Evolutionary conservation across 92 coral and sea anemone genomes (phyloP).

Genomic region (Umimayanthus chanpuru): DNA sequence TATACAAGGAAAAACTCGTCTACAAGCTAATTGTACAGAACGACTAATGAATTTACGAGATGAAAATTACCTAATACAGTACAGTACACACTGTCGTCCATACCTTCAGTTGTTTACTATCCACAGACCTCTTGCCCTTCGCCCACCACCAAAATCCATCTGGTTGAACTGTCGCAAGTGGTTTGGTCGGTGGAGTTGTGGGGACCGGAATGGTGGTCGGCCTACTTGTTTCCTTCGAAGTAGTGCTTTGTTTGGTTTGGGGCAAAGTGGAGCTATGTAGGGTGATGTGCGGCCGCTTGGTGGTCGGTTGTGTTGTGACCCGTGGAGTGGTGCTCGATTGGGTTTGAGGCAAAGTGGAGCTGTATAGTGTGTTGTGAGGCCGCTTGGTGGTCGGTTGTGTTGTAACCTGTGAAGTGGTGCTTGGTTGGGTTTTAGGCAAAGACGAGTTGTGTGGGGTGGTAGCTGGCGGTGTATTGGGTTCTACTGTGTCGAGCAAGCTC

Average conservation of each 20-base stretch:
- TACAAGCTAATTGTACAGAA: too few species aligned
- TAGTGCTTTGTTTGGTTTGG: not conserved
- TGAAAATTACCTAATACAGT: too few species aligned
- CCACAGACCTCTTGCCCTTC: not conserved
- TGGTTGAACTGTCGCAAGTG: not conserved
- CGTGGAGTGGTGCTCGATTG: not conserved
- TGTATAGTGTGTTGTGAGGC: not conserved
- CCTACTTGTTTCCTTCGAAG: not conserved
- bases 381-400: too few species aligned
- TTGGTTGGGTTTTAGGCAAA: too few species aligned
- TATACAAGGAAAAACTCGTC: too few species aligned
- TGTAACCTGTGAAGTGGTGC: too few species aligned
- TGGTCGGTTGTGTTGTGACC: not conserved
- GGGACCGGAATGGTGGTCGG: not conserved
- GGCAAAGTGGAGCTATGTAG: not conserved
- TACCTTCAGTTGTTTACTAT: not conserved
- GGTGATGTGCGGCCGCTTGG: not conserved
- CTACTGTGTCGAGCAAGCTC: not conserved
- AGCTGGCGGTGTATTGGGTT: not conserved
- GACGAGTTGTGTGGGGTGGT: not conserved
- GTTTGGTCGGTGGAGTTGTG: not conserved
- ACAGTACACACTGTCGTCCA: too few species aligned
- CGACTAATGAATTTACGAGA: too few species aligned
- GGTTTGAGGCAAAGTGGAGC: not conserved
- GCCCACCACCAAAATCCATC: slow-evolving; percentile 31